These are phyloP conservation scores for Ceyx erithaca DNA, from an alignment of 2,797 vertebrate species.

Conservation along the genomic window DNA sequence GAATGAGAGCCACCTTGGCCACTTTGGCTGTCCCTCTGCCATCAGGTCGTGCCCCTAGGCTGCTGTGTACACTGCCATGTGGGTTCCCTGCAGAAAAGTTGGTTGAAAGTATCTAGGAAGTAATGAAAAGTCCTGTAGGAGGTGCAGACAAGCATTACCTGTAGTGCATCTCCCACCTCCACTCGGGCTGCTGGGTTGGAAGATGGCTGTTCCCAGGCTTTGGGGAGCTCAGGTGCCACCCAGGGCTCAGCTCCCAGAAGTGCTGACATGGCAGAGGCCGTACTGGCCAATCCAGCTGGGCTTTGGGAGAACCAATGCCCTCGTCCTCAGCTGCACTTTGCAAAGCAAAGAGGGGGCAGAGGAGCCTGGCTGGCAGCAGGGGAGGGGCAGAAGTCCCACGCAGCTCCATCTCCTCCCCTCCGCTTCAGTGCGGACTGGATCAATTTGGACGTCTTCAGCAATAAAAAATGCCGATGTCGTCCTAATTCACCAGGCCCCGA, in stretches of 20 bases:
- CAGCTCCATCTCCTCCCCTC: conserved; percentile 59
- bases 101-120: conserved; percentile 19
- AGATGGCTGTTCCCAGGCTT: conserved; percentile 5
- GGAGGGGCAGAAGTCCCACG: conserved; percentile 37
- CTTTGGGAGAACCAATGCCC: not conserved
- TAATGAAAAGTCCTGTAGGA: not conserved
- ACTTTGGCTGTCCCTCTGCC: not conserved
- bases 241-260: conserved; percentile 34
- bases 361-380: conserved; percentile 2
- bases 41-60: not conserved
- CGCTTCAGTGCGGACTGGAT: conserved; percentile 87
- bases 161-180: not conserved
- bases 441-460: conserved; percentile 99
- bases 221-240: conserved; percentile 23
- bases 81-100: not conserved
- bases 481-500: conserved; percentile 98
- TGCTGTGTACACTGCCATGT: not conserved
- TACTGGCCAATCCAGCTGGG: conserved; percentile 1
- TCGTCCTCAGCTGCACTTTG: conserved; percentile 38
- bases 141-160: not conserved
- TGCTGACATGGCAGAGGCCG: not conserved
- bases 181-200: not conserved
- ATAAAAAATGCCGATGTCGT: conserved; percentile 99
- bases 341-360: not conserved
- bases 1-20: not conserved